Evolutionary conservation across 2,888 invertebrate species (phyloP).

Genomic region (Zhengitettix transpicula): DNA sequence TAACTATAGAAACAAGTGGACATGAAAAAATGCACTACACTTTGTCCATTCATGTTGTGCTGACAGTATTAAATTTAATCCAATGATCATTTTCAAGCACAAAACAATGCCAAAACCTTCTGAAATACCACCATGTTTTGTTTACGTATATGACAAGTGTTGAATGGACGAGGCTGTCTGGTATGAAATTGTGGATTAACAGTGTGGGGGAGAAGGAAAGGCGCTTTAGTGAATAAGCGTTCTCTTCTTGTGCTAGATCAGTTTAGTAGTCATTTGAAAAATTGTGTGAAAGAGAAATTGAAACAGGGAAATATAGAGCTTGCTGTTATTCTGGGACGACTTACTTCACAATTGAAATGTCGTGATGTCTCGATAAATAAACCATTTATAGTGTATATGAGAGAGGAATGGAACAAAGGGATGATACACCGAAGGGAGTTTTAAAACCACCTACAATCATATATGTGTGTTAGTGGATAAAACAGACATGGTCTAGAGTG

Average conservation of each 20-base stretch:
- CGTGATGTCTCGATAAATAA: neutral
- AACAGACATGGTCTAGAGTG: neutral
- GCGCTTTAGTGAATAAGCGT: neutral
- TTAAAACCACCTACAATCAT: neutral
- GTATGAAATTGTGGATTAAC: no score
- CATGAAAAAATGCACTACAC: neutral
- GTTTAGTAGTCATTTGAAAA: no score
- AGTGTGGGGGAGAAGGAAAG: neutral
- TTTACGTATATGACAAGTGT: neutral
- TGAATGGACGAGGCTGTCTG: neutral
- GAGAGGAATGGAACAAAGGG: neutral
- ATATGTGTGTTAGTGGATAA: neutral
- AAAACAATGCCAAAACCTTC: slow-evolving; percentile 1
- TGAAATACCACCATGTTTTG: slow-evolving; percentile 1
- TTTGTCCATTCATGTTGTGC: neutral
- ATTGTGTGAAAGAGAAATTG: no score
- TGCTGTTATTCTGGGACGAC: neutral
- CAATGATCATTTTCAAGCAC: neutral
- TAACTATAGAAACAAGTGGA: neutral
- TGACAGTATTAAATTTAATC: neutral
- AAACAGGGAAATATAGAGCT: neutral
- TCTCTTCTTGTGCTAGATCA: neutral
- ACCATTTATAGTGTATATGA: no score
- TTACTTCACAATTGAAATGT: neutral
- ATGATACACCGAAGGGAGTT: neutral